A percentile compares a stretch with the other conserved stretches of the same genome.
Conservation (phyloP, 2,797 vertebrate genomes). For the Sylvia borin region DNA sequence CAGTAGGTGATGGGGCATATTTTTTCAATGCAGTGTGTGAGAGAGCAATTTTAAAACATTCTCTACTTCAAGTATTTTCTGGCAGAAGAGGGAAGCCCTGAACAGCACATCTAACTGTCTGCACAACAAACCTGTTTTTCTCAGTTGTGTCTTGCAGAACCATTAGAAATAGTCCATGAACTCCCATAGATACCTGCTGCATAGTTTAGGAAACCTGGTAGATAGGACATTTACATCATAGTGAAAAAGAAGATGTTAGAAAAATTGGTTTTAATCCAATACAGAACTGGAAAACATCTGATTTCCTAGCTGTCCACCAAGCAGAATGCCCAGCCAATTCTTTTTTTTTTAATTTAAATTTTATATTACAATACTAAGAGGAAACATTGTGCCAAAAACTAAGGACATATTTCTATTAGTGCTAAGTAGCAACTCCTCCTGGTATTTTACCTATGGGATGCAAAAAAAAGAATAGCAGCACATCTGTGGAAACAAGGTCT, state of each 20-base stretch:
- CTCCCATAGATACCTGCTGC: slow-evolving; percentile 17
- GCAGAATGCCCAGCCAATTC: background rate
- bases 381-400: slow-evolving; percentile 1
- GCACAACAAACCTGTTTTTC: slow-evolving; percentile 24
- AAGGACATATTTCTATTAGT: background rate
- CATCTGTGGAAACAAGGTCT: background rate
- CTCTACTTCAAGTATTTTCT: background rate
- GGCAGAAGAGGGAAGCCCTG: background rate
- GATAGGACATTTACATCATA: slow-evolving; percentile 17
- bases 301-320: slow-evolving; percentile 31
- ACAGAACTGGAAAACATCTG: background rate
- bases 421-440: background rate
- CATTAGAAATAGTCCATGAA: slow-evolving; percentile 45
- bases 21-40: background rate
- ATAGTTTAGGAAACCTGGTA: background rate
- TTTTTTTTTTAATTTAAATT: slow-evolving; percentile 5
- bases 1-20: background rate
- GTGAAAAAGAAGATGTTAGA: slow-evolving; percentile 23
- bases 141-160: background rate
- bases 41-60: slow-evolving; percentile 5
- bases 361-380: background rate
- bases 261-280: slow-evolving; percentile 27
- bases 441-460: slow-evolving; percentile 36
- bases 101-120: background rate
- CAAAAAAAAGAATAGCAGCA: slow-evolving; percentile 9